phyloP scores from a whole-genome alignment of 2,888 invertebrate genomes.

The Acanthococcus lagerstroemiae region DNA sequence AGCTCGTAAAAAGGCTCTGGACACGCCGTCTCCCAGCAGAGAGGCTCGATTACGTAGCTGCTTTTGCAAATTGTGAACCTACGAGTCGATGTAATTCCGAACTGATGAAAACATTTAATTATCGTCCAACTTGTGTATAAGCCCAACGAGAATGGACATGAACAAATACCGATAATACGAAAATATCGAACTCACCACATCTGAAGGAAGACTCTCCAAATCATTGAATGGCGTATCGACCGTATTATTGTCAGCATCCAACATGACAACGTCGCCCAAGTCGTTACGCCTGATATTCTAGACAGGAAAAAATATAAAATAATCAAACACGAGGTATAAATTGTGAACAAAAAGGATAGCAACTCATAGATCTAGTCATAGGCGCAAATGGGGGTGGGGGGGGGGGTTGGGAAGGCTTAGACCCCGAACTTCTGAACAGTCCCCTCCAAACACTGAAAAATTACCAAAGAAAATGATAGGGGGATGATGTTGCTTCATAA shows the following conservation, averaged over 20 bases:
- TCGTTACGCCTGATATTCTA: constrained; percentile 69
- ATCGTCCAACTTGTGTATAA: background rate
- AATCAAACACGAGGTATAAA: background rate
- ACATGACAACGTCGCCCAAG: constrained; percentile 85
- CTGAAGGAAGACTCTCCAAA: constrained; percentile 74
- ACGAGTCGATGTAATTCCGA: no score
- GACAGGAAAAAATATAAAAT: constrained; percentile 38
- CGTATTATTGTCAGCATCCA: constrained; percentile 84
- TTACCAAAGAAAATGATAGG: no score
- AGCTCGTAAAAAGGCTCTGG: constrained; percentile 81
- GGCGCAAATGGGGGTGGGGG: no score
- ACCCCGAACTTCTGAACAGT: no score
- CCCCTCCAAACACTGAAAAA: no score
- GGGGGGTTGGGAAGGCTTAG: no score
- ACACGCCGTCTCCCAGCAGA: constrained; percentile 79
- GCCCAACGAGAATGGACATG: background rate
- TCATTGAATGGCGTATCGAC: constrained; percentile 84
- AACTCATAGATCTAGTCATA: no score
- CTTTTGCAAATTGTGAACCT: constrained; percentile 64
- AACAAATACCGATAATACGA: no score
- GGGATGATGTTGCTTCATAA: no score
- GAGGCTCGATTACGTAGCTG: constrained; percentile 66
- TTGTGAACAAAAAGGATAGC: background rate
- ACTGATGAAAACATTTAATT: background rate
- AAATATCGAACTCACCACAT: constrained; percentile 60